phyloP scores from a whole-genome alignment of 2,888 invertebrate species.

The Hirudinaria manillensis region DNA sequence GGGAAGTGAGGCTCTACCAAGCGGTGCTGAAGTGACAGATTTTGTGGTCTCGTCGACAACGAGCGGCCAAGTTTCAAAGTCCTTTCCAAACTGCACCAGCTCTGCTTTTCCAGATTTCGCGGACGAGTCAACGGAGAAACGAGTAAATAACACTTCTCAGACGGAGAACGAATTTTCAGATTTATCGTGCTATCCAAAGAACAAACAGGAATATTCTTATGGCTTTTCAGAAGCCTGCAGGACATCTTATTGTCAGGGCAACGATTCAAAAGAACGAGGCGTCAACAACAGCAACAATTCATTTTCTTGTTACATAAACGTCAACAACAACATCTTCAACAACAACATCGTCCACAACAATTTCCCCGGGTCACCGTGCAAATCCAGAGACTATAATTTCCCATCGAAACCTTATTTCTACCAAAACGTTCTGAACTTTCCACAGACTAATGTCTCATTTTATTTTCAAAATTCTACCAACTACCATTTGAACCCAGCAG shows the following conservation, averaged over 20 bases:
- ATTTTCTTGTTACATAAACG: slow-evolving; percentile 13
- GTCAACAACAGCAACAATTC: slow-evolving; percentile 5
- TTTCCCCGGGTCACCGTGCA: background rate
- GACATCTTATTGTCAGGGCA: background rate
- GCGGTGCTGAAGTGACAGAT: background rate
- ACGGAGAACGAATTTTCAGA: background rate
- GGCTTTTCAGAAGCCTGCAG: background rate
- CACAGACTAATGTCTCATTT: background rate
- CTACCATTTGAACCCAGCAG: background rate
- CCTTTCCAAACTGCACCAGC: too few species aligned
- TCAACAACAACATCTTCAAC: slow-evolving; percentile 24
- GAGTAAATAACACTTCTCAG: background rate
- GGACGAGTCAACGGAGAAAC: background rate
- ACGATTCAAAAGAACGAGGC: slow-evolving; percentile 1
- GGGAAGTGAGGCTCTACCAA: background rate
- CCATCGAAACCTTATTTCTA: background rate
- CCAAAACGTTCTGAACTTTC: slow-evolving; percentile 11
- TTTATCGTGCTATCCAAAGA: background rate
- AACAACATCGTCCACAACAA: slow-evolving; percentile 22
- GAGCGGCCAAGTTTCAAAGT: too few species aligned
- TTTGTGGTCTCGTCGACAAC: slow-evolving; percentile 1
- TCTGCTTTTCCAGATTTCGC: background rate
- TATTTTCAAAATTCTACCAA: slow-evolving; percentile 3
- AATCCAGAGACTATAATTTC: background rate
- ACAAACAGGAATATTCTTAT: background rate